These are phyloP conservation scores for Lagodon rhomboides DNA, from an alignment of 2,797 vertebrate species.

Conservation along the genomic window DNA sequence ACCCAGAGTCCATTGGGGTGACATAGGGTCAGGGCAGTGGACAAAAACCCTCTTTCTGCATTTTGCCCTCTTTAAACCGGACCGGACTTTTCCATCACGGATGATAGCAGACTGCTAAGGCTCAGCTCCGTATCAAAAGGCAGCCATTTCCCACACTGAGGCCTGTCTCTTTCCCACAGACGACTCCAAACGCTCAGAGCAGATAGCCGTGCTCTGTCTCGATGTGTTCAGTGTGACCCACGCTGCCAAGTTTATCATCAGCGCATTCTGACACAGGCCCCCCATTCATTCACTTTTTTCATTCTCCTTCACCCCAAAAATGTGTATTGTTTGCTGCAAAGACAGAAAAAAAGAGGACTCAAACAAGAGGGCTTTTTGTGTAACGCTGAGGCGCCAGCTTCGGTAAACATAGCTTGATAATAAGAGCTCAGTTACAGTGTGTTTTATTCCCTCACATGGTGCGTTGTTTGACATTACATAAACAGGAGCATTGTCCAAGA, in stretches of 20 bases:
- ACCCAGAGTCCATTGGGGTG: slow-evolving; percentile 49
- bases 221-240: slow-evolving; percentile 51
- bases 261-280: slow-evolving; percentile 66
- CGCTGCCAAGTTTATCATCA: slow-evolving; percentile 65
- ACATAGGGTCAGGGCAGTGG: slow-evolving; percentile 50
- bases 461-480: slow-evolving; percentile 13
- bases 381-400: slow-evolving; percentile 52
- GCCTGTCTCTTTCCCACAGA: slow-evolving; percentile 80
- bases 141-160: slow-evolving; percentile 75
- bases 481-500: slow-evolving; percentile 50
- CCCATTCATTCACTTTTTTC: slow-evolving; percentile 63
- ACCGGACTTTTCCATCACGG: slow-evolving; percentile 70
- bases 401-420: slow-evolving; percentile 63
- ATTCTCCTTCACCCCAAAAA: slow-evolving; percentile 64
- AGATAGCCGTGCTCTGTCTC: slow-evolving; percentile 64
- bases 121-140: slow-evolving; percentile 63
- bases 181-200: slow-evolving; percentile 43
- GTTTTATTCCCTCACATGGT: slow-evolving; percentile 42
- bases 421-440: slow-evolving; percentile 62
- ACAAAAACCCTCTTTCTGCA: slow-evolving; percentile 71
- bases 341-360: slow-evolving; percentile 29
- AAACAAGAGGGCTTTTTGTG: slow-evolving; percentile 70
- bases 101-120: slow-evolving; percentile 69
- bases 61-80: slow-evolving; percentile 56
- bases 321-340: slow-evolving; percentile 54